Conservation (phyloP, 1,140 invertebrate species). For the Lucilia sericata region DNA sequence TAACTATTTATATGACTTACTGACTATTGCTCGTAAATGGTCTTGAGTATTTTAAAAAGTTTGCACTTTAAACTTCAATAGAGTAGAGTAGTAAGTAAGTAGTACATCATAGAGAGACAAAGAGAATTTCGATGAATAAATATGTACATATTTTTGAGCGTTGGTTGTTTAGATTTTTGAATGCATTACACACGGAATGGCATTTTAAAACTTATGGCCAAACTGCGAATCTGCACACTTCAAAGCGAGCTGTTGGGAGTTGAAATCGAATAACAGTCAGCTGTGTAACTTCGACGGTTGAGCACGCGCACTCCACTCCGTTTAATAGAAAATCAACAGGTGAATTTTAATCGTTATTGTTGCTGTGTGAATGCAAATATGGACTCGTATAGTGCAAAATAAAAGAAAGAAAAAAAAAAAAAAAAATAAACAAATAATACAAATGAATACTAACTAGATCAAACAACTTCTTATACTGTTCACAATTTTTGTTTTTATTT, state of each 20-base stretch:
- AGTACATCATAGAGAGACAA: not conserved
- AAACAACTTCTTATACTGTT: not conserved
- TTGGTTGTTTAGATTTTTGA: not conserved
- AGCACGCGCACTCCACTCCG: slow-evolving; percentile 36
- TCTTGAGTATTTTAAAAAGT: not conserved
- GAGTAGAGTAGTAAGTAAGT: not conserved
- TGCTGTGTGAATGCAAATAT: not conserved
- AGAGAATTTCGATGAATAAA: not conserved
- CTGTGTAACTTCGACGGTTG: not conserved
- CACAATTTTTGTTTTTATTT: not conserved
- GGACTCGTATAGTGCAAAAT: slow-evolving; percentile 1
- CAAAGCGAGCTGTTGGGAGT: not conserved
- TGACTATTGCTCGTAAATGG: not conserved
- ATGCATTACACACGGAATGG: not conserved
- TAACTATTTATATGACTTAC: not conserved
- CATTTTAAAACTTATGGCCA: not conserved
- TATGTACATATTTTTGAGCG: not conserved
- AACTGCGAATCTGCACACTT: slow-evolving; percentile 30
- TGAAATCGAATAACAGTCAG: not conserved
- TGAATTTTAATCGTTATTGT: not conserved
- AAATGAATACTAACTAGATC: slow-evolving; percentile 1
- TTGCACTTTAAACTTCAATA: slow-evolving; percentile 1
- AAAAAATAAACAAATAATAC: slow-evolving; percentile 5
- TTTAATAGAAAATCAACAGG: not conserved
- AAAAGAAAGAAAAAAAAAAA: not conserved